A percentile compares a stretch with the other conserved stretches of the same genome.
These are phyloP conservation scores for Drosophila acutilabella DNA, from an alignment of 2,888 invertebrate genomes.

Conservation along the genomic window DNA sequence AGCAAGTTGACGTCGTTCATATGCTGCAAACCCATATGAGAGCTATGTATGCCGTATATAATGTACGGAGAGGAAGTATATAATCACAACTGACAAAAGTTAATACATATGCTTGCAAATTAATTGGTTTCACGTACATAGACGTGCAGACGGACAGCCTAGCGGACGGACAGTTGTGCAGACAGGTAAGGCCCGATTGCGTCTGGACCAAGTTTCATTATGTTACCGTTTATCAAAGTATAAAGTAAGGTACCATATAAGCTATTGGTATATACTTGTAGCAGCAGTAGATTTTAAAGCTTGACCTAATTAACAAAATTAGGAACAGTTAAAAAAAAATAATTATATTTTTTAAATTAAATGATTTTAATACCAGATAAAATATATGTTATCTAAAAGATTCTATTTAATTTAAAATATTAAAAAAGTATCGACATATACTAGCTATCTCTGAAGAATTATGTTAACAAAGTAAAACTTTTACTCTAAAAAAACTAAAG, in stretches of 20 bases:
- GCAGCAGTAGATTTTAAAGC: not conserved
- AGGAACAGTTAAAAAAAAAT: too few relatives aligned
- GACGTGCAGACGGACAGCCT: too few relatives aligned
- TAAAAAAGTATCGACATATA: too few relatives aligned
- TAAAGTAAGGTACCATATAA: too few relatives aligned
- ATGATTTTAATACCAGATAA: too few relatives aligned
- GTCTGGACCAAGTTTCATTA: slow-evolving; percentile 57
- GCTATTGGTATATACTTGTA: not conserved
- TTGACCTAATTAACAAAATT: slow-evolving; percentile 7
- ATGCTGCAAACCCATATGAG: slow-evolving; percentile 28
- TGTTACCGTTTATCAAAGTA: slow-evolving; percentile 5
- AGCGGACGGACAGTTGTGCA: not conserved
- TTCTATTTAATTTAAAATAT: too few relatives aligned
- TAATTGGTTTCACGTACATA: slow-evolving; percentile 56
- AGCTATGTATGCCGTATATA: slow-evolving; percentile 12
- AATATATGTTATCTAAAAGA: too few relatives aligned
- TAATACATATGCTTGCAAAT: slow-evolving; percentile 57
- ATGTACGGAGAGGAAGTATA: slow-evolving; percentile 10
- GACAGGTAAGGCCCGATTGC: slow-evolving; percentile 31
- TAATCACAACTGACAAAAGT: slow-evolving; percentile 40
- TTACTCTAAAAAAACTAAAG: too few relatives aligned
- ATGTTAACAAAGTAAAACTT: too few relatives aligned
- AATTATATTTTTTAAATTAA: too few relatives aligned
- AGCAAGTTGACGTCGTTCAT: slow-evolving; percentile 42
- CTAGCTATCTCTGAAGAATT: too few relatives aligned